Percentiles rank a stretch among this genome's conserved stretches.
Evolutionary conservation across 2,888 invertebrate species (phyloP).

Genomic region (Nomada lathburiana): DNA sequence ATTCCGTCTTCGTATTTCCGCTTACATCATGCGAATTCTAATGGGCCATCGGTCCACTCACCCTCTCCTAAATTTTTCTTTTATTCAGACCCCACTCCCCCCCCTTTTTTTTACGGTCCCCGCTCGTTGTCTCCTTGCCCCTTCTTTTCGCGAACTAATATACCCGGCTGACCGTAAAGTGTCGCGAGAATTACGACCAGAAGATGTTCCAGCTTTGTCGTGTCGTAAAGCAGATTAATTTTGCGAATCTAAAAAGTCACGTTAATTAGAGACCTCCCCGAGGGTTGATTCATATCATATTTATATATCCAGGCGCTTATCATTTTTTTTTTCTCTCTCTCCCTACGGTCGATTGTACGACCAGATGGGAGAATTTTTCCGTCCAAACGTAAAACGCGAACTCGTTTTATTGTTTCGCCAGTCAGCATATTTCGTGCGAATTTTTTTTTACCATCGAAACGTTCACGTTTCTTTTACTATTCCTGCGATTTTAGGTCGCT

Average conservation of each 20-base stretch:
- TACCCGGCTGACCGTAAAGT: neutral
- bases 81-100: constrained; percentile 22
- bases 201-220: neutral
- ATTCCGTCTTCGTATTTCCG: constrained; percentile 63
- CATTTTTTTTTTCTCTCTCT: too few relatives aligned
- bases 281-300: neutral
- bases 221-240: neutral
- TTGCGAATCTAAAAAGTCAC: neutral
- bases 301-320: neutral
- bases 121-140: neutral
- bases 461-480: neutral
- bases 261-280: neutral
- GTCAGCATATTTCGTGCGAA: constrained; percentile 8
- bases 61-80: neutral
- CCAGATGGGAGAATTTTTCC: neutral
- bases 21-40: constrained; percentile 72
- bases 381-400: neutral
- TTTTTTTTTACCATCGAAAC: neutral
- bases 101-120: neutral
- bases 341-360: neutral
- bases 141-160: constrained; percentile 5
- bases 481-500: neutral
- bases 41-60: constrained; percentile 54
- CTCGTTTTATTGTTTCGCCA: constrained; percentile 9
- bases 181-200: constrained; percentile 9